phyloP scores from a whole-genome alignment of 2,113 vertebrate genomes.

The Lophotis ruficrista region DNA sequence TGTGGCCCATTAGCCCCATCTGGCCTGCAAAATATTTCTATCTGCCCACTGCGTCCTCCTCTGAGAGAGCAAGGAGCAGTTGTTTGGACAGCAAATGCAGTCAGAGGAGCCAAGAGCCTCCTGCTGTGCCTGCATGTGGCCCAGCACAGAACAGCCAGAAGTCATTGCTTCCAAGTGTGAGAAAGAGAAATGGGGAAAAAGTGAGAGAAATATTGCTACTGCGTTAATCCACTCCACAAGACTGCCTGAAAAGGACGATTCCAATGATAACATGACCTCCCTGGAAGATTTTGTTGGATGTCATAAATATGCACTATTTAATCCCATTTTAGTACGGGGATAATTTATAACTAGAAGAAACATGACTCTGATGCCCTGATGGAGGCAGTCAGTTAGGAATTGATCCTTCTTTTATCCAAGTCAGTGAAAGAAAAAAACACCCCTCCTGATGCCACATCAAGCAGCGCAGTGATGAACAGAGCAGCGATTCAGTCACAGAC shows the following conservation, averaged over 20 bases:
- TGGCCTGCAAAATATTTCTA: conserved; percentile 25
- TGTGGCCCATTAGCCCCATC: conserved; percentile 40
- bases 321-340: not conserved
- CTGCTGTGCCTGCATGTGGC: conserved; percentile 44
- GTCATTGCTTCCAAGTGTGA: not conserved
- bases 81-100: conserved; percentile 29
- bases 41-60: not conserved
- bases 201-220: not conserved
- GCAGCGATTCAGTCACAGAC: not conserved
- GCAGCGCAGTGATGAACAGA: not conserved
- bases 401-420: not conserved
- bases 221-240: not conserved
- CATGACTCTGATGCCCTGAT: not conserved
- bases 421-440: not conserved
- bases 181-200: not conserved
- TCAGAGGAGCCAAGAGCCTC: conserved; percentile 31
- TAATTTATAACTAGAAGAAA: not conserved
- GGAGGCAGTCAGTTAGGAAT: not conserved
- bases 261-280: not conserved
- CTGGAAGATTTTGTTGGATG: not conserved
- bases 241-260: not conserved
- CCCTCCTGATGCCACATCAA: not conserved
- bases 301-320: not conserved
- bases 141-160: conserved; percentile 30
- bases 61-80: not conserved